Base-by-base conservation (phyloP, 2,797 vertebrate species). In the Champsocephalus esox region DNA sequence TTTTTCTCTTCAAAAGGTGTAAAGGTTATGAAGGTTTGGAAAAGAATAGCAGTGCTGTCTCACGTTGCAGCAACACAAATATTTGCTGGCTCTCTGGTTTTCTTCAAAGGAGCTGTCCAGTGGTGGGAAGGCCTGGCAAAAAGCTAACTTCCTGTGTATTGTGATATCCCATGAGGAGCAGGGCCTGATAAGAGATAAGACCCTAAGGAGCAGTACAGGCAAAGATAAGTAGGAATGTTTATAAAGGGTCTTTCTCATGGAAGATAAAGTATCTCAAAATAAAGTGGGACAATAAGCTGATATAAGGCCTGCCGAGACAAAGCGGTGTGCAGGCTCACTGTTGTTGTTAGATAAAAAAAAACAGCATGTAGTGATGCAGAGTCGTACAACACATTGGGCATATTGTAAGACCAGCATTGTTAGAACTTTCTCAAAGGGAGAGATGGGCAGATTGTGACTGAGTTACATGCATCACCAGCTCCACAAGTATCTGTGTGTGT, bases 151-250 rank as follows among this genome's bases (percentile, higher is more conserved):
- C 91, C 89, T 91, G 89, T 79, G 75, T 73, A 84, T 88, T 89
- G 90, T 87, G 80, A 81, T 66, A 82, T 81, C 72, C 83, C 68
- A 74, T 17, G 64, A 89, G 85, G 67, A 87, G 61, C 70, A 49
- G 62, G 66, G 69, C 62, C 80, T 55, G 89, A 89, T 91, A 89
- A 66, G 70, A 87, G 91, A 92, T 92, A 90, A 90, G 81, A 82
- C 68, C 52, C 78, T 49, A 62, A 76, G 76, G 65, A 87, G 75
- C 66, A 66, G 83, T 49, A 75, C 77, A 73, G 82, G 84, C 66
- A 5, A 73, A 90, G 91, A 93, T 90, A 93, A 92, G 88, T 46
- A 4, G 77, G 71, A 38, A 75, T 90, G 90, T 91, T 94, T 92
- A 85, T 87, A 81, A 82, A 90, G 75, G 74, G 49, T 73, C 75